phyloP scores from a whole-genome alignment of 64 coral and sea anemone species.

The Trachythela sp. region DNA sequence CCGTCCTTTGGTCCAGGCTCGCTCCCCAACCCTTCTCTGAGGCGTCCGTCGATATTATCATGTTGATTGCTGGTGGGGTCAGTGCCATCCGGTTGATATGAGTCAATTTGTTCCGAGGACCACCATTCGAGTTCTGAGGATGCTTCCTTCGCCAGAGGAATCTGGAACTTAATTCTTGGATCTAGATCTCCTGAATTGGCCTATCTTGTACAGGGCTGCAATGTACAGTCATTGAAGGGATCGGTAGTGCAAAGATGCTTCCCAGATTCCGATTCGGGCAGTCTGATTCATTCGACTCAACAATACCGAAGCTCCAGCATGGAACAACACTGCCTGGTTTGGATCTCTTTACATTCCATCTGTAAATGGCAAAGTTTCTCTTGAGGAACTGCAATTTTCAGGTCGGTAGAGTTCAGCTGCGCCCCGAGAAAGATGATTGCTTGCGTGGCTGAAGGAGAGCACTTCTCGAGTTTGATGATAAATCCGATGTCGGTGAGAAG shows the following conservation, averaged over 20 bases:
- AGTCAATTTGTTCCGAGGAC: not conserved
- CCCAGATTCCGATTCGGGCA: slow-evolving; percentile 35
- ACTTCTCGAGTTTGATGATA: not conserved
- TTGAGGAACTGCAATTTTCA: not conserved
- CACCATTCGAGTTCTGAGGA: slow-evolving; percentile 32
- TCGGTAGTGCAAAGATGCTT: slow-evolving; percentile 21
- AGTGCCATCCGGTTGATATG: slow-evolving; percentile 25
- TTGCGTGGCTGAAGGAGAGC: not conserved
- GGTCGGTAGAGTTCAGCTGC: not conserved
- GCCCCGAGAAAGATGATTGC: not conserved
- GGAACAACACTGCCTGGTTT: not conserved
- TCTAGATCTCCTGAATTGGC: not conserved
- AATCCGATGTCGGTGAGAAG: not conserved
- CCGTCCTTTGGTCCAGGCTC: slow-evolving; percentile 2
- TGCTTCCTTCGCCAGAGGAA: slow-evolving; percentile 29
- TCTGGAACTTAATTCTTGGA: slow-evolving; percentile 7
- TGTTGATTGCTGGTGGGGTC: not conserved
- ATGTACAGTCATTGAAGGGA: slow-evolving; percentile 16
- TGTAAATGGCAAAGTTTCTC: slow-evolving; percentile 6
- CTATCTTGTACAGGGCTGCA: not conserved
- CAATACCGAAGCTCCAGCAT: slow-evolving; percentile 3
- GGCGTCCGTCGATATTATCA: slow-evolving; percentile 19
- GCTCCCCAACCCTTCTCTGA: slow-evolving; percentile 36
- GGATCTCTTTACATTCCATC: not conserved
- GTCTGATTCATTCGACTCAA: slow-evolving; percentile 26